These are phyloP conservation scores for Cryptomyrus ogoouensis DNA, from an alignment of 2,113 vertebrate species.

Conservation along the genomic window DNA sequence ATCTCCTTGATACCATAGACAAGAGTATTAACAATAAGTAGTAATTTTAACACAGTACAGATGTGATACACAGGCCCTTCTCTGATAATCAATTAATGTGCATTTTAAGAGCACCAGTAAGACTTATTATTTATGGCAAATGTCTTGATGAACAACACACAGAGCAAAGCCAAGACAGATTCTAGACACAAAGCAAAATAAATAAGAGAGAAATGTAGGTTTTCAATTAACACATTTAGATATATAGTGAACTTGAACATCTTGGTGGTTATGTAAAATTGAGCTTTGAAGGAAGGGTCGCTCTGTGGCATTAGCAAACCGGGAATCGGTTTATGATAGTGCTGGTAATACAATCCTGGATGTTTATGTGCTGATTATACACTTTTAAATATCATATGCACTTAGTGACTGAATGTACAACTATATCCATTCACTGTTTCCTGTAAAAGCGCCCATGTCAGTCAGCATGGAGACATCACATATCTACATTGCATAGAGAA, in stretches of 20 bases:
- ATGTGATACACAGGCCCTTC: background rate
- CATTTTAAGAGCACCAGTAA: conserved; percentile 18
- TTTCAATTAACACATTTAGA: conserved; percentile 4
- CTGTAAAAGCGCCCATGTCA: background rate
- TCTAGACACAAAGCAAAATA: conserved; percentile 33
- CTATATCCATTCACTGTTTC: background rate
- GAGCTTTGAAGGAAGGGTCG: conserved; percentile 10
- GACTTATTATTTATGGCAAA: conserved; percentile 20
- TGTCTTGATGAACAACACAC: conserved; percentile 1
- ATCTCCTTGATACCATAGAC: background rate
- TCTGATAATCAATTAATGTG: conserved; percentile 17
- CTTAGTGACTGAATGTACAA: background rate
- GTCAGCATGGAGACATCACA: background rate
- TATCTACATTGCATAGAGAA: conserved; percentile 23
- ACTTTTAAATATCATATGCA: background rate
- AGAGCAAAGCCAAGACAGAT: background rate
- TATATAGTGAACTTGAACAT: conserved; percentile 16
- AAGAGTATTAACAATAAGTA: background rate
- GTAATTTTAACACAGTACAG: background rate
- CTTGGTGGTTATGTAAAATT: background rate
- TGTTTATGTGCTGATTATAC: conserved; percentile 8
- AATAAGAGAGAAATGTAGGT: conserved; percentile 27
- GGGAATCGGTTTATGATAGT: background rate
- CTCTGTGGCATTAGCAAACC: background rate
- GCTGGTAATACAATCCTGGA: conserved; percentile 13